phyloP scores from a whole-genome alignment of 1,140 invertebrate species.

The Reticulitermes speratus region DNA sequence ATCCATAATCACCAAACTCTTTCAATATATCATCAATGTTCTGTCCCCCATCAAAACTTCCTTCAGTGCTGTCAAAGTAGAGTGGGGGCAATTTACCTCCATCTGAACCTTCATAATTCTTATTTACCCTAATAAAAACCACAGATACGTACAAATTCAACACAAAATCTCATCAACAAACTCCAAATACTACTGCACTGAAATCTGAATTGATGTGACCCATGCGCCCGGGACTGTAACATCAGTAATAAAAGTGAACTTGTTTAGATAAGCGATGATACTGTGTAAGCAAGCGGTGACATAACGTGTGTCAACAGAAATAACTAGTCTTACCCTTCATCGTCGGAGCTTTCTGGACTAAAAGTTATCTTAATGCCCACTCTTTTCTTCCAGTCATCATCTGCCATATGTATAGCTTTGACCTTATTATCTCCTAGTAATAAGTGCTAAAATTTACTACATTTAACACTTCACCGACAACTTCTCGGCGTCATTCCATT shows the following conservation, averaged over 20 bases:
- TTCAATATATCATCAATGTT: slow-evolving; percentile 25
- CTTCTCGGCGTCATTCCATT: neutral
- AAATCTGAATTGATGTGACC: neutral
- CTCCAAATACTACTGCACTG: neutral
- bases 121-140: neutral
- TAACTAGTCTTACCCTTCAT: slow-evolving; percentile 30
- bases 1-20: slow-evolving; percentile 25
- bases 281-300: neutral
- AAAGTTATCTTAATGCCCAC: slow-evolving; percentile 39
- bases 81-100: neutral
- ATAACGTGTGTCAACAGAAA: neutral
- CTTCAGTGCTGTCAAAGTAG: slow-evolving; percentile 15
- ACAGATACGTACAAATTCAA: neutral
- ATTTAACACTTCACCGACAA: neutral
- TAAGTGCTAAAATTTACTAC: neutral
- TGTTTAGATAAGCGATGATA: neutral
- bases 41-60: slow-evolving; percentile 21
- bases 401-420: slow-evolving; percentile 36
- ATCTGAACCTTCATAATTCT: neutral
- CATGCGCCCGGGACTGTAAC: neutral
- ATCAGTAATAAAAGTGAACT: neutral
- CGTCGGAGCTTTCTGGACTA: slow-evolving; percentile 36
- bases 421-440: neutral
- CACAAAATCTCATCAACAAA: neutral
- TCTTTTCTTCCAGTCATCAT: slow-evolving; percentile 40